Percentiles rank a stretch among this genome's conserved stretches.
phyloP scores from a whole-genome alignment of 1,140 invertebrate species.

The Gryon sp. region DNA sequence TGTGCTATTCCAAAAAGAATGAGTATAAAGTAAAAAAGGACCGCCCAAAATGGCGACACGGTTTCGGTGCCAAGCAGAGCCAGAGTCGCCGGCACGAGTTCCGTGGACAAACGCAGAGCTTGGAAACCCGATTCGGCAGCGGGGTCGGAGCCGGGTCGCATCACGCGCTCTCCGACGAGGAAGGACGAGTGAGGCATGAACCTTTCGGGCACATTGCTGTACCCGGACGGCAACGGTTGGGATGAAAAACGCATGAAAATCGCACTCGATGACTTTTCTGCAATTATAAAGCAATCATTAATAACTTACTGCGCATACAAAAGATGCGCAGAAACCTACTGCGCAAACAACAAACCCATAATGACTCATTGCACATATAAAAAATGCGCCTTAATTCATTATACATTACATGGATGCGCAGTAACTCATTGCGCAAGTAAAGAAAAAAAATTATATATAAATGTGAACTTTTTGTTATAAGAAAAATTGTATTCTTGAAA shows the following conservation, averaged over 20 bases:
- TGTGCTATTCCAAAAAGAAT: constrained; percentile 93
- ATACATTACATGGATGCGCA: too few species aligned
- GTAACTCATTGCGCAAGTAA: too few species aligned
- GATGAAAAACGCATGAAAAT: constrained; percentile 83
- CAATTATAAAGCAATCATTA: constrained; percentile 51
- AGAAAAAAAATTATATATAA: too few species aligned
- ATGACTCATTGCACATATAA: too few species aligned
- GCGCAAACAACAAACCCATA: too few species aligned
- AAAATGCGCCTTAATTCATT: too few species aligned
- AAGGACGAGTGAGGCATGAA: constrained; percentile 86
- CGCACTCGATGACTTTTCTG: constrained; percentile 87
- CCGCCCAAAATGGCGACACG: constrained; percentile 91
- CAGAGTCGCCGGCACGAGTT: constrained; percentile 90
- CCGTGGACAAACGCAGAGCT: constrained; percentile 88
- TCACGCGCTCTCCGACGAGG: constrained; percentile 85
- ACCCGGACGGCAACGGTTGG: constrained; percentile 78
- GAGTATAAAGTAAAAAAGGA: constrained; percentile 91
- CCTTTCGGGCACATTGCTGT: constrained; percentile 81
- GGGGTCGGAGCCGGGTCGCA: constrained; percentile 80
- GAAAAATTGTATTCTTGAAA: too few species aligned
- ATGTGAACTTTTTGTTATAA: too few species aligned
- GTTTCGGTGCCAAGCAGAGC: constrained; percentile 85
- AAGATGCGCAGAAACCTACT: too few species aligned
- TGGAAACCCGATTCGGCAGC: constrained; percentile 87
- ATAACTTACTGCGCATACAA: too few species aligned